phyloP scores from a whole-genome alignment of 2,797 vertebrate genomes.

The Fundulus diaphanus region DNA sequence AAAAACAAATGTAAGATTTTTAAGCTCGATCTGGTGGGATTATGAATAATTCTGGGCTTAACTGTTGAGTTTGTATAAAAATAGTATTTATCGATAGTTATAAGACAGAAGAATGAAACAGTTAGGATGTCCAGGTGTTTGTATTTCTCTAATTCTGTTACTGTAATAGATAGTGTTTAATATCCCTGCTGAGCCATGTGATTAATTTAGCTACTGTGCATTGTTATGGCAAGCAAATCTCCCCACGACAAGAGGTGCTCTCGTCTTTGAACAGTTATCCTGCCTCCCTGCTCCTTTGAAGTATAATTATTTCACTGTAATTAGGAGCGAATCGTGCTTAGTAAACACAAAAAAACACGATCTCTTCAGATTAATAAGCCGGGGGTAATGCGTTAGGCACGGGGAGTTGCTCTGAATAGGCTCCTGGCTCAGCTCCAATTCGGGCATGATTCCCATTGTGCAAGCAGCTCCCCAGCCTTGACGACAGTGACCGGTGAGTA shows the following conservation, averaged over 20 bases:
- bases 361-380: slow-evolving; percentile 73
- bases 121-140: not conserved
- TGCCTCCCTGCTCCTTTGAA: slow-evolving; percentile 89
- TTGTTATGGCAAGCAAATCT: slow-evolving; percentile 81
- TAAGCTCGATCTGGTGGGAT: not conserved
- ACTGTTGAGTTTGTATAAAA: not conserved
- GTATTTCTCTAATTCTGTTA: slow-evolving; percentile 10
- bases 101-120: not conserved
- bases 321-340: slow-evolving; percentile 94
- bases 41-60: not conserved
- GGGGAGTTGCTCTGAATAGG: slow-evolving; percentile 68
- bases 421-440: slow-evolving; percentile 71
- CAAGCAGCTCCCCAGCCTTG: slow-evolving; percentile 47
- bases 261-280: slow-evolving; percentile 87
- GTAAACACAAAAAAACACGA: slow-evolving; percentile 88
- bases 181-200: slow-evolving; percentile 31
- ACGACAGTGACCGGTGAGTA: slow-evolving; percentile 55
- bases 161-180: slow-evolving; percentile 28
- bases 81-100: not conserved
- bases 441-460: slow-evolving; percentile 71
- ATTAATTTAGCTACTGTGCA: slow-evolving; percentile 45
- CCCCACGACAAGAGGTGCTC: slow-evolving; percentile 81
- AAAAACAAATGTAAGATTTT: not conserved
- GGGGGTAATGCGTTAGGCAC: slow-evolving; percentile 68
- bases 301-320: slow-evolving; percentile 97